Evolutionary conservation across 2,888 invertebrate species (phyloP), one percentile per base, ranked within the genome.

Genomic region (Bellardia bayeri): DNA sequence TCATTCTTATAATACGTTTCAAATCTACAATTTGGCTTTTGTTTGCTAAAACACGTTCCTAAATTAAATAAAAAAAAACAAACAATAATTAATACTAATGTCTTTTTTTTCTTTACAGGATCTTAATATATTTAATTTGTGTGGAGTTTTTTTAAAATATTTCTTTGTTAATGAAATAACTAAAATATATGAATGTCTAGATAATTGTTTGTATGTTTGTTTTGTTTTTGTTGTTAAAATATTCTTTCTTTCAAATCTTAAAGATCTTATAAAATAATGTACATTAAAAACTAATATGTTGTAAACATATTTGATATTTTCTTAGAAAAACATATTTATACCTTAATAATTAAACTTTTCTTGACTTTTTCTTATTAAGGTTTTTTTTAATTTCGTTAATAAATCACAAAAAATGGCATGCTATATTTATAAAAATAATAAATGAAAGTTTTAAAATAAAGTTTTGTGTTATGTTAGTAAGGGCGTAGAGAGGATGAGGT

Each of bases 331-430:
- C 64, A 51, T 63, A 54, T 63, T 64, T 51, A 78, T 63, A 82
- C 54, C 69, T 83, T 82, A 87, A 51, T 54, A 76, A 51, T 76
- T 71, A 63, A 13, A 7, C 11, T 64, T 49, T 72, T 14, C 8
- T 40, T 61, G 13, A 14, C 5, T n/a, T n/a, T 54, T 69, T 14
- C 33, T 30, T 64, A 72, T 56, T 45, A 4, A 45, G 11, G 4
- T 80, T 83, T 78, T 37, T 71, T 71, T 79, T 45, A 37, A 58
- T 66, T 82, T 71, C 16, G 54, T 82, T 83, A 56, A 82, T 64
- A 82, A 86, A 89, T 86, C 86, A 89, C 88, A 89, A 86, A 86
- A 79, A 87, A 87, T 87, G 87, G 87, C 87, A 83, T 87, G 78
- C 45, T 84, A 71, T 84, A 51, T 66, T 76, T 75, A 42, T 75